These are phyloP conservation scores for Ceraclea dissimilis DNA, from an alignment of 2,888 invertebrate species.

Conservation along the genomic window DNA sequence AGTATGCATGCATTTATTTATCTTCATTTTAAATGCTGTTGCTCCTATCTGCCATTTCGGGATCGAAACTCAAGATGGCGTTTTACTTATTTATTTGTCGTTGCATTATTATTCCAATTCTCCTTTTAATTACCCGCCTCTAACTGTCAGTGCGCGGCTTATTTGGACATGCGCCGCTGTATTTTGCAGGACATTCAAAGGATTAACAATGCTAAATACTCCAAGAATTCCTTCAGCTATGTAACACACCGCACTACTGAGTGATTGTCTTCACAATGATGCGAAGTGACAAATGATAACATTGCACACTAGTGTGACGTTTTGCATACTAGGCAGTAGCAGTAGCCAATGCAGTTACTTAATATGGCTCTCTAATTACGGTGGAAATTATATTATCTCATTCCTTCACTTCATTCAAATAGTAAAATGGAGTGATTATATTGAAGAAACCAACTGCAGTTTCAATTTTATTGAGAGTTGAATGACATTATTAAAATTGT, in stretches of 20 bases:
- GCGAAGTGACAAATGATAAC: constrained; percentile 2
- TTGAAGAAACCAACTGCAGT: too few relatives aligned
- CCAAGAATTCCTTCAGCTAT: background rate
- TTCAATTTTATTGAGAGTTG: too few relatives aligned
- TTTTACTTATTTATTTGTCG: background rate
- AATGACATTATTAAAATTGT: too few relatives aligned
- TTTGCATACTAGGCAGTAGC: background rate
- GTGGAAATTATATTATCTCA: too few relatives aligned
- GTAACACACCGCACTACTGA: background rate
- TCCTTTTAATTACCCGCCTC: background rate
- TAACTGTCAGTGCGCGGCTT: background rate
- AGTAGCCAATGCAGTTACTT: too few relatives aligned
- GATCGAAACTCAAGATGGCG: background rate
- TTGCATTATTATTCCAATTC: background rate
- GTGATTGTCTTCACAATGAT: background rate
- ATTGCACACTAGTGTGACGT: background rate
- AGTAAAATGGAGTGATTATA: too few relatives aligned
- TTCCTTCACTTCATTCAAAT: too few relatives aligned
- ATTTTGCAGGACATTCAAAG: background rate
- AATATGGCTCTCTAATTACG: background rate
- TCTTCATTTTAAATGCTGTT: too few relatives aligned
- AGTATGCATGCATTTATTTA: too few relatives aligned
- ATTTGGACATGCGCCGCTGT: background rate
- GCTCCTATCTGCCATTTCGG: background rate
- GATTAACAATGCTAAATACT: background rate